These are phyloP conservation scores for Dione juno DNA, from an alignment of 2,888 invertebrate genomes.

Conservation along the genomic window DNA sequence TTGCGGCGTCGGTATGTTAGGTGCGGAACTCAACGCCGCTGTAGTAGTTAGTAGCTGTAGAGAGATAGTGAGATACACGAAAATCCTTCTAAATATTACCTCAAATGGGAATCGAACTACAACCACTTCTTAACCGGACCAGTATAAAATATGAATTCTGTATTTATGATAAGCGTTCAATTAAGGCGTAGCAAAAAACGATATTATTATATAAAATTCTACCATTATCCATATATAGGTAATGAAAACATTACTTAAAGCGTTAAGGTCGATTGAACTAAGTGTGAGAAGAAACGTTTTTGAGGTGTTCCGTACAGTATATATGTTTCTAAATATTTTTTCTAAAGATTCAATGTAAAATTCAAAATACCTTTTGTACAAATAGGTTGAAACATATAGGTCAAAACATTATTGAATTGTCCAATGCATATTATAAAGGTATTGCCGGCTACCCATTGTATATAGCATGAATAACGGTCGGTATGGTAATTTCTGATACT, in stretches of 20 bases:
- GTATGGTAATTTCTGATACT: no score
- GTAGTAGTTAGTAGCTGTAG: no score
- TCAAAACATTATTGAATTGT: no score
- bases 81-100: not conserved
- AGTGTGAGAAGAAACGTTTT: not conserved
- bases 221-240: constrained; percentile 31
- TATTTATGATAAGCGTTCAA: constrained; percentile 5
- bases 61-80: no score
- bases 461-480: no score
- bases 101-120: not conserved
- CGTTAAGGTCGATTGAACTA: not conserved
- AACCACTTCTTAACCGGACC: not conserved
- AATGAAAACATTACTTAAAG: constrained; percentile 31
- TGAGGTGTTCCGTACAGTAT: not conserved
- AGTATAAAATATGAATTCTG: not conserved
- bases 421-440: no score
- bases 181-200: constrained; percentile 9
- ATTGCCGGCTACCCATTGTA: no score
- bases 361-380: no score
- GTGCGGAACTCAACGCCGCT: not conserved
- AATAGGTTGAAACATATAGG: no score
- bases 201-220: constrained; percentile 30
- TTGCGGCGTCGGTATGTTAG: no score
- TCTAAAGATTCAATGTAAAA: no score
- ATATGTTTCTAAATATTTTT: not conserved